Evolutionary conservation across 2,888 invertebrate species (phyloP), one percentile per base, ranked within the genome.

Genomic region (Cyclophora albipunctata): DNA sequence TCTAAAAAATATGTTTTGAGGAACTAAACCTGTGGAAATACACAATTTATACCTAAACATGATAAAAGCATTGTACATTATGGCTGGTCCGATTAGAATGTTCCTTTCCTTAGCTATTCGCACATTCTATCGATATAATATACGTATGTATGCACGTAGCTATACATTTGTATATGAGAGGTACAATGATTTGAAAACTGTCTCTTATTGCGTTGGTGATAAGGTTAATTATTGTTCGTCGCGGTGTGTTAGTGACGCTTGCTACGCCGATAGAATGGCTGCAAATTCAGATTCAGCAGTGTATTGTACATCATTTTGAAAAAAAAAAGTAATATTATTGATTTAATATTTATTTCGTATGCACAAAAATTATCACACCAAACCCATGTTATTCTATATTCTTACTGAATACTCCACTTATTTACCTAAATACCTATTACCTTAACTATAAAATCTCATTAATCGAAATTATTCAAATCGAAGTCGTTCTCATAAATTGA

Each of bases 91-190:
- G 37, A 37, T 37, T 59, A 58, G 37, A 54, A 53, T 52, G 47
- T 53, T 58, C 50, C 49, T 52, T 53, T 58, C 50, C 49, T 52
- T 37, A 37, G 4, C 67, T 64, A 67, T 69, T 64, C 69, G 60
- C 64, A 70, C 67, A 71, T 20, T 20, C 20, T 37, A 37, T 37
- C 37, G 37, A 37, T 37, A 37, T 37, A 37, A 37, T 37, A 37
- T 71, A 69, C 66, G 67, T 66, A 67, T 76, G 63, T 65, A 76
- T 77, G 73, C 78, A 80, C 70, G 75, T 73, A 77, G 74, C 62
- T 81, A 75, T 79, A 77, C 74, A 69, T 37, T 37, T 67, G 67
- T 72, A 68, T 67, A 70, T 71, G 64, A 70, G 57, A 65, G 20
- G 20, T 20, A 69, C 63, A 62, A 60, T 57, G 59, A 51, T 54